A percentile compares a stretch with the other conserved stretches of the same genome.
Evolutionary conservation across 2,113 vertebrate species (phyloP).

Genomic region (Alosa alosa): DNA sequence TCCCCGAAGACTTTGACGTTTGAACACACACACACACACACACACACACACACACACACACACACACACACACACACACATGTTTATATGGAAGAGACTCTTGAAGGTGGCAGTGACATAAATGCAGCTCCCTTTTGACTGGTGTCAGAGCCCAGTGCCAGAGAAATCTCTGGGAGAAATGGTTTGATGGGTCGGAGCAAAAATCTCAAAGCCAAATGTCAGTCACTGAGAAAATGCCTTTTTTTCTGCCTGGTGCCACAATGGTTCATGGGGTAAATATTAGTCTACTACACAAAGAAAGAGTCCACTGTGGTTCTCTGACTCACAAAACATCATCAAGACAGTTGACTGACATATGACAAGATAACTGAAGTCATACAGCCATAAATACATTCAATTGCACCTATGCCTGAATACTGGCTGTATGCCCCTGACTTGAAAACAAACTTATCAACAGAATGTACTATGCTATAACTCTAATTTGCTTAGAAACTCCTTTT

Average conservation of each 20-base stretch:
- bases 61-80: neutral
- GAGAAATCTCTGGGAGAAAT: neutral
- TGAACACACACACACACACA: constrained; percentile 3
- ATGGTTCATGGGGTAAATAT: no score
- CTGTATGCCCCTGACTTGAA: no score
- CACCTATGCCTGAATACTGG: no score
- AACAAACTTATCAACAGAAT: neutral
- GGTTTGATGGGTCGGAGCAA: neutral
- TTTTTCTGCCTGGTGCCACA: neutral
- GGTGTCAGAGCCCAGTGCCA: neutral
- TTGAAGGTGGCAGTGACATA: constrained; percentile 1
- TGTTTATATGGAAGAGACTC: neutral
- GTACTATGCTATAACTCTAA: neutral
- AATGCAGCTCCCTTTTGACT: neutral
- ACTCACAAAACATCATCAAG: neutral
- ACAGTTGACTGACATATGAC: neutral
- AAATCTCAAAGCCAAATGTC: neutral
- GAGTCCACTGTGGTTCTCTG: neutral
- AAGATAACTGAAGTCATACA: neutral
- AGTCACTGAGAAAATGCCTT: neutral
- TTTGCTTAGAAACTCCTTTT: neutral
- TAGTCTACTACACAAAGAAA: neutral
- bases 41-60: neutral
- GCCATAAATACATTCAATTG: neutral
- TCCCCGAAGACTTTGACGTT: neutral